phyloP scores from a whole-genome alignment of 2,888 invertebrate species.

The Ennomos quercinarius region DNA sequence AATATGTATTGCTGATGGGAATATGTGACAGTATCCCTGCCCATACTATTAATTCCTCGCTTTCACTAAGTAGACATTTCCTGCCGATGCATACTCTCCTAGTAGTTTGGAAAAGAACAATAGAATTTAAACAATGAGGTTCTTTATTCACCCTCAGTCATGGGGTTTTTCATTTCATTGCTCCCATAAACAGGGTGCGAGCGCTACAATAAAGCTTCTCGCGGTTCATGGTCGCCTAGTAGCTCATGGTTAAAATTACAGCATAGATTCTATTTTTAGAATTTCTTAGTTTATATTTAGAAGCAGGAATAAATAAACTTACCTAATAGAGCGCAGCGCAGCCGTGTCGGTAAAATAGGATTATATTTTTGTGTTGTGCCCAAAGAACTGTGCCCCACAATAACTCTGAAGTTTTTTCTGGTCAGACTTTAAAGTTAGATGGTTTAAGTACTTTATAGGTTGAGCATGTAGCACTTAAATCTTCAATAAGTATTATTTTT shows the following conservation, averaged over 20 bases:
- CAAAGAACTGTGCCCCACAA: too few species aligned
- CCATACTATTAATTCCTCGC: background rate
- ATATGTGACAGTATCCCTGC: too few species aligned
- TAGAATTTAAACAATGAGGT: conserved; percentile 29
- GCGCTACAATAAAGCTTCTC: conserved; percentile 15
- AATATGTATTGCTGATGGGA: too few species aligned
- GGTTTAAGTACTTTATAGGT: too few species aligned
- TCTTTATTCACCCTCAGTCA: conserved; percentile 20
- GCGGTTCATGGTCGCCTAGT: conserved; percentile 32
- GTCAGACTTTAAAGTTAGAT: too few species aligned
- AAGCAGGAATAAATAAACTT: too few species aligned
- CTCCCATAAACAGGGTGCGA: conserved; percentile 26
- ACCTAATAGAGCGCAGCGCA: too few species aligned
- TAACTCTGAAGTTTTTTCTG: too few species aligned
- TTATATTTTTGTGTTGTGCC: too few species aligned
- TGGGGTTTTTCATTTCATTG: conserved; percentile 9
- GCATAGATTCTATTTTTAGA: conserved; percentile 27
- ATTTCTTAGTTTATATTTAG: background rate
- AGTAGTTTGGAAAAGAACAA: conserved; percentile 35
- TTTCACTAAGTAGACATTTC: background rate
- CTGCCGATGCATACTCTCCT: conserved; percentile 26
- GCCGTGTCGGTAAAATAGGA: too few species aligned
- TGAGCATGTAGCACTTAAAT: too few species aligned
- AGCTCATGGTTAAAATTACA: conserved; percentile 37
- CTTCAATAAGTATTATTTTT: too few species aligned